Percentiles rank a stretch among this genome's conserved stretches.
Evolutionary conservation across 2,113 vertebrate species (phyloP).

Genomic region (Amblyornis subalaris): DNA sequence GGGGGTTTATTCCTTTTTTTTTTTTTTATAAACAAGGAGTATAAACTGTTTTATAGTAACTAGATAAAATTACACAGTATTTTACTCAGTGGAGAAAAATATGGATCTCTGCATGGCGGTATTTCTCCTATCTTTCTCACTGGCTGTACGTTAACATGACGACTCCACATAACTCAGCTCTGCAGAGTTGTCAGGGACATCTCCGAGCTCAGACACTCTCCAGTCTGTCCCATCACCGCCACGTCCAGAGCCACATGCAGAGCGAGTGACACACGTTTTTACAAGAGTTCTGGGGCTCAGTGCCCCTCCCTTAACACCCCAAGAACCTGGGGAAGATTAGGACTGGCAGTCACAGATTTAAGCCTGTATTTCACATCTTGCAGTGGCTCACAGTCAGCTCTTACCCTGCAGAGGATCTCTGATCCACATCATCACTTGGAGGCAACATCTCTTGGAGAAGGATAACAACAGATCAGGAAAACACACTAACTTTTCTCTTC

Average conservation of each 20-base stretch:
- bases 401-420: neutral
- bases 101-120: neutral
- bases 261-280: neutral
- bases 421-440: neutral
- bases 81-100: slow-evolving; percentile 49
- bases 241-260: neutral
- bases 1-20: accelerated
- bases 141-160: neutral
- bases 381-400: neutral
- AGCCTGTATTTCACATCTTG: neutral
- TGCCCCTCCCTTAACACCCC: neutral
- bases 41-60: slow-evolving; percentile 48
- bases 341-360: neutral
- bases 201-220: neutral
- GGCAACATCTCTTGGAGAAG: neutral
- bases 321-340: neutral
- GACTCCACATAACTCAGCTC: neutral
- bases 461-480: neutral
- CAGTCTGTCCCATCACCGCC: neutral
- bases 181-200: neutral
- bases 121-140: neutral
- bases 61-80: slow-evolving; percentile 34
- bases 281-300: neutral
- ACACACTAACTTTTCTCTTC: neutral
- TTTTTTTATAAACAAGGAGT: slow-evolving; percentile 15